phyloP scores from a whole-genome alignment of 2,888 invertebrate species.

The Hetaerina titia region DNA sequence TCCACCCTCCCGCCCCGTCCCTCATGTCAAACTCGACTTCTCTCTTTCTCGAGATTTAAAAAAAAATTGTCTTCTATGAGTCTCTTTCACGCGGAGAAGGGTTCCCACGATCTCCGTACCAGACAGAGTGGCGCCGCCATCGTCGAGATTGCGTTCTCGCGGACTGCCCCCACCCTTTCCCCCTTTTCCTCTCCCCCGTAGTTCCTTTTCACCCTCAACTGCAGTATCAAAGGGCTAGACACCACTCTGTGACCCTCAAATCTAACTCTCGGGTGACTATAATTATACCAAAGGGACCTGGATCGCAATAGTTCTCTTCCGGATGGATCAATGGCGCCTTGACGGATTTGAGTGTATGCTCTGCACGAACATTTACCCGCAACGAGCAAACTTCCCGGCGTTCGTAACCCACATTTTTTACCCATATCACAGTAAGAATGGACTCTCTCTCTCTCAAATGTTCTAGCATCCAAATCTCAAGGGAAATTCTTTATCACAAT shows the following conservation, averaged over 20 bases:
- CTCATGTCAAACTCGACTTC: not conserved
- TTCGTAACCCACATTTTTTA: too few species aligned
- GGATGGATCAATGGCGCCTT: not conserved
- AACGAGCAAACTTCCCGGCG: too few species aligned
- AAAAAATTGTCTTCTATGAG: not conserved
- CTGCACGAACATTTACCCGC: too few species aligned
- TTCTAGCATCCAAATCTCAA: too few species aligned
- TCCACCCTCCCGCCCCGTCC: not conserved
- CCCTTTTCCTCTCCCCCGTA: not conserved
- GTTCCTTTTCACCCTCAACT: not conserved
- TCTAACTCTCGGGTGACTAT: not conserved
- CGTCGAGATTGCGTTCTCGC: not conserved
- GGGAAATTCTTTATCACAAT: too few species aligned
- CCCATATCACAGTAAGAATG: too few species aligned
- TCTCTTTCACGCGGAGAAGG: not conserved
- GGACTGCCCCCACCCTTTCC: not conserved
- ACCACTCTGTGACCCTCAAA: not conserved
- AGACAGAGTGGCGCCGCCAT: constrained; percentile 2
- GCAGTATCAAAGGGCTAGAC: not conserved
- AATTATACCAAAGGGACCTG: not conserved
- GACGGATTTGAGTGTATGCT: too few species aligned
- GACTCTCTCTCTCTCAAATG: too few species aligned
- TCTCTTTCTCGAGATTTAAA: constrained; percentile 36
- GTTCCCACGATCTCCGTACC: not conserved
- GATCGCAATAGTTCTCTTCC: not conserved